A percentile compares a stretch with the other conserved stretches of the same genome.
These are phyloP conservation scores for Ornithoptera alexandrae DNA, from an alignment of 2,888 invertebrate genomes.

Conservation along the genomic window DNA sequence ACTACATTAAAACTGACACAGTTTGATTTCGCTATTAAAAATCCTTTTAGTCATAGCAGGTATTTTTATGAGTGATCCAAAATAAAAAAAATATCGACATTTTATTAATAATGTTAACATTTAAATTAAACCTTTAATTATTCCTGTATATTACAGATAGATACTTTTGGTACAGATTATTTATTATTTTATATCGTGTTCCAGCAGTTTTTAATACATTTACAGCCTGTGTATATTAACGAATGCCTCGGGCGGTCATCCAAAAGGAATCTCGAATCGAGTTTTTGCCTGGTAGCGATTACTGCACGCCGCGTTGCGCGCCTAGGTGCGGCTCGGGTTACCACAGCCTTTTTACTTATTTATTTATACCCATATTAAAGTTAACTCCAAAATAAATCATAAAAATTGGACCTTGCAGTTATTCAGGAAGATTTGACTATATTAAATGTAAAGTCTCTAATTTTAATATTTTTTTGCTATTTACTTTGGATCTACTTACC, in stretches of 20 bases:
- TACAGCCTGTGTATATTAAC: conserved; percentile 44
- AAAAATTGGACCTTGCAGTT: conserved; percentile 7
- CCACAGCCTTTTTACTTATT: conserved; percentile 57
- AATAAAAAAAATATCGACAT: too few species aligned
- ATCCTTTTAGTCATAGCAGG: too few species aligned
- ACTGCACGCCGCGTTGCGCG: conserved; percentile 51
- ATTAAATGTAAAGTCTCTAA: background rate
- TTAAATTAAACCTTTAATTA: too few species aligned
- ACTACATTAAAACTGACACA: too few species aligned
- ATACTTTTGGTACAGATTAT: background rate
- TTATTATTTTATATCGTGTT: background rate
- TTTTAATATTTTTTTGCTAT: background rate
- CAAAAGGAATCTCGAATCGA: conserved; percentile 51
- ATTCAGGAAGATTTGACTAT: background rate
- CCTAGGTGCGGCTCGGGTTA: conserved; percentile 56
- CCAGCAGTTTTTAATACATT: conserved; percentile 33
- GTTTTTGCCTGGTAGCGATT: conserved; percentile 65
- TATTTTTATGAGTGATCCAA: too few species aligned
- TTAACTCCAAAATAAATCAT: conserved; percentile 10
- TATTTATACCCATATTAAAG: conserved; percentile 33
- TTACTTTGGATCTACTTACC: background rate
- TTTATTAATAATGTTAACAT: too few species aligned
- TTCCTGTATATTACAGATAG: too few species aligned
- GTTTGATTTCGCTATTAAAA: too few species aligned
- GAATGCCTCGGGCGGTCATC: conserved; percentile 40